Evolutionary conservation across 2,113 vertebrate genomes (phyloP), one percentile per base, ranked within the genome.

Genomic region (Henicopernis longicauda): DNA sequence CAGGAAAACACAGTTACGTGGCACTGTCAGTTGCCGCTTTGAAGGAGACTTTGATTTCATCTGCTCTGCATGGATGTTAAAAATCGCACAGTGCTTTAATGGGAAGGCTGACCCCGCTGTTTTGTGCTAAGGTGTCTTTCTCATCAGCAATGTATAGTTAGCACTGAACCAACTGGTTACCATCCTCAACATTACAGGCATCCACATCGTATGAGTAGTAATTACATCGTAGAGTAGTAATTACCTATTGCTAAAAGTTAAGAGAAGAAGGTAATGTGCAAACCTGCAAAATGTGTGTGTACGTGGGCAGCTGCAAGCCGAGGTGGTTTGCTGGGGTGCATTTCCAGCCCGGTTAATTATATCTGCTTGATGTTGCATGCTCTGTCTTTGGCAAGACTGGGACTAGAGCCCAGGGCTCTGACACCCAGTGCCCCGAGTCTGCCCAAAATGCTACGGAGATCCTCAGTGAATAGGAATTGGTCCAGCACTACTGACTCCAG

Each of bases 21-120:
- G 62, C 87, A 66, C 78, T 85, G 62, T 62, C 58, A 80, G 89
- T 38, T 5, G 1, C 66, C 80, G 86, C 91, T 96, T 95, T 97
- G 94, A 96, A 96, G 58, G 40, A 82, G 34, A 40, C 70, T 93
- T 97, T 91, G 70, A 87, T 95, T 95, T 94, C 26, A 6, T 49
- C 61, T 93, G 59, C 80, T 84, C 91, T 92, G 73, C 70, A 84
- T 77, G 93, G 73, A 65, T 93, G 54, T 77, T 91, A 87, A 93
- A 89, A 95, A 66, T 72, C 52, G 76, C 61, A 57, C 44, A 70
- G 49, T 26, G 42, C 86, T 95, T 83, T 89, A 94, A 91, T 62
- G 57, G 57, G 69, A 92, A 72, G 67, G 61, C 57, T 94, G 88
- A 92, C 42, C 76, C 34, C 36, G 72, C 67, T 44, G 77, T 95